Evolutionary conservation across 2,797 vertebrate species (phyloP), one percentile per base, ranked within the genome.

Genomic region (Melanotaenia trifasciata): DNA sequence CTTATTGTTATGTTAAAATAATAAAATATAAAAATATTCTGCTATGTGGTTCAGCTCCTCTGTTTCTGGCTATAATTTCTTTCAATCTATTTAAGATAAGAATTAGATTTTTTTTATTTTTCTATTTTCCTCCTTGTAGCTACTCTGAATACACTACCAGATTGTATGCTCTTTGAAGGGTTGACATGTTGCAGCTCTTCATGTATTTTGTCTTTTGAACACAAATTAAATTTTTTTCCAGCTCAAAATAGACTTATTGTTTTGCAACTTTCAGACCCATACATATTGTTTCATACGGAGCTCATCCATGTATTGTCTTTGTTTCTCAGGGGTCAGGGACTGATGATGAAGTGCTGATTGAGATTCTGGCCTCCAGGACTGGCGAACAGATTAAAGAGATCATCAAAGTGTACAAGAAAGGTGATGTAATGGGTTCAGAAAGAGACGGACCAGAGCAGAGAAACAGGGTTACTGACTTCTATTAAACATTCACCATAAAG

Each of bases 301-400:
- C 63, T 69, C 33, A 68, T 68, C 59, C 24, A n/a, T n/a, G 3
- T 26, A 3, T 40, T 83, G 68, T 65, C 20, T 86, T 76, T 79
- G 66, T n/a, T 59, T 84, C 80, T 73, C 84, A 99, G 98, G 97
- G 98, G 64, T 95, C 95, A 6, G 98, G 98, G 68, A 99, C 98
- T 30, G 79, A 97, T 70, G 98, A 99, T 79, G 93, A 96, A 7
- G 95, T 97, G 67, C 84, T 99, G 89, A 96, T 96, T 33, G 97
- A 99, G 93, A 98, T 99, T 82, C 89, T 99, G 90, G 96, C 97
- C 26, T 99, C 98, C 62, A 96, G 97, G 91, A 97, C 95, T 9
- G 85, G 94, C 0, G 88, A 90, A 0, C 94, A 98, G 86, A 81
- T 98, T 26, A 94, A 70, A 78, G 92, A 95, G 53, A 96, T 99